Base-by-base conservation (phyloP, 1,140 invertebrate species). In the Macrocentrus cingulum region DNA sequence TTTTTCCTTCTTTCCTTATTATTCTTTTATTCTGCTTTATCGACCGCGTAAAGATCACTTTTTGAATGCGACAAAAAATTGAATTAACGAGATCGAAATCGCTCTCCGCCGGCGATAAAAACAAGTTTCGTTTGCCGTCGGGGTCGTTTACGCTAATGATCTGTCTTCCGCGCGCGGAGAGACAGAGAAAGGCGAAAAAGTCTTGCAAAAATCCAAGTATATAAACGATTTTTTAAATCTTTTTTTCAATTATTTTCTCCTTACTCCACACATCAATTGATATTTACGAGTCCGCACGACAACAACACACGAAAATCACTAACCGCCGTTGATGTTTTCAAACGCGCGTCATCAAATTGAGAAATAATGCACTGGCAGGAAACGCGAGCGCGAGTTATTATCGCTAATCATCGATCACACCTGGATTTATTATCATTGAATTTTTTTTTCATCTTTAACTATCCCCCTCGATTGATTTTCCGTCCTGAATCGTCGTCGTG, bases 341-440 rank as follows among this genome's bases (percentile, higher is more conserved):
- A n/a, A 18, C 53, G 5, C 39, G 32, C 32, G 39, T 32, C 41
- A 20, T 46, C 34, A 45, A 46, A 56, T 41, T 37, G 44, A 48
- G 5, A 16, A 8, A 49, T 4, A 39, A 39, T 15, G 36, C 36
- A 13, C 36, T 4, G 22, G 8, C 11, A 19, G 44, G 45, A 56
- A 19, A 56, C 41, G 45, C 19, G 42, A 36, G 39, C 29, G 19
- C 3, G 29, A 7, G 11, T 34, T 22, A 45, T 56, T 15, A 56
- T 55, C 36, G 36, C 53, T 18, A 6, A 32, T 55, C 45, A 55
- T 55, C 18, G 53, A 55, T 55, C 39, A 11, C 20, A 34, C 41
- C n/a, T n/a, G 39, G 11, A 16, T 44, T 13, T 32, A 54, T 25
- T 20, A 4, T 15, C 4, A 7, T 41, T 41, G 4, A 7, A 7